Percentiles rank a stretch among this genome's conserved stretches.
Evolutionary conservation across 2,797 vertebrate genomes (phyloP).

Genomic region (Molossus alvarezi): DNA sequence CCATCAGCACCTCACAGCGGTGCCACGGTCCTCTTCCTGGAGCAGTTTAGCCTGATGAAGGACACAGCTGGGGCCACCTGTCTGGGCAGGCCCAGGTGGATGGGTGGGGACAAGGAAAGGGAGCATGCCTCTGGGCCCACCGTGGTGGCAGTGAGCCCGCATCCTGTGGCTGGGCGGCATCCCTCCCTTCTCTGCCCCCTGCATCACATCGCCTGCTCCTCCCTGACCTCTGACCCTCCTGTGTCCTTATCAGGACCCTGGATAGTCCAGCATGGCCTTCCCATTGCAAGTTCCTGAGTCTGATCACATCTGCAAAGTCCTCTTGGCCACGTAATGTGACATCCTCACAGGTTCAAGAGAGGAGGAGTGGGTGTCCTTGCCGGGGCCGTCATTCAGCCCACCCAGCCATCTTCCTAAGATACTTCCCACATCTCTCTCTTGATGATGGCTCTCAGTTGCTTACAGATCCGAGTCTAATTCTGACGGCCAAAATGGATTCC

Average conservation of each 20-base stretch:
- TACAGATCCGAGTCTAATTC: not conserved
- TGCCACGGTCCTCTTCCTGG: slow-evolving; percentile 83
- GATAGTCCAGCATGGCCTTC: not conserved
- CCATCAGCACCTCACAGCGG: slow-evolving; percentile 86
- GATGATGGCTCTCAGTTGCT: not conserved
- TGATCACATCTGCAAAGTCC: not conserved
- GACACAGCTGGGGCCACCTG: slow-evolving; percentile 76
- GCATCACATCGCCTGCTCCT: no score
- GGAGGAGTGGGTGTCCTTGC: not conserved
- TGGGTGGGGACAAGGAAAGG: not conserved
- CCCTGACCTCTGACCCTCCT: not conserved
- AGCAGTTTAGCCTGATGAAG: slow-evolving; percentile 85
- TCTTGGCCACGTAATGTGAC: not conserved
- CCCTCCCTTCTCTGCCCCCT: not conserved
- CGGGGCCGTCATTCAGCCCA: not conserved
- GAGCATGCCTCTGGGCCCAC: not conserved
- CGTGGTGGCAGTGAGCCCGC: not conserved
- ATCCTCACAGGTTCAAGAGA: not conserved
- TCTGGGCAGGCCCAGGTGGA: slow-evolving; percentile 58
- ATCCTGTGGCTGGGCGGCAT: not conserved
- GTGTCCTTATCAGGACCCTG: not conserved
- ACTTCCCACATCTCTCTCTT: not conserved
- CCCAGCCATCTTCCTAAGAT: not conserved
- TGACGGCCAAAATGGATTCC: not conserved
- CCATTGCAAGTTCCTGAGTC: not conserved